Percentiles rank a stretch among this genome's conserved stretches.
Conservation (phyloP, 2,888 invertebrate species). For the Drosophila aldrichi region DNA sequence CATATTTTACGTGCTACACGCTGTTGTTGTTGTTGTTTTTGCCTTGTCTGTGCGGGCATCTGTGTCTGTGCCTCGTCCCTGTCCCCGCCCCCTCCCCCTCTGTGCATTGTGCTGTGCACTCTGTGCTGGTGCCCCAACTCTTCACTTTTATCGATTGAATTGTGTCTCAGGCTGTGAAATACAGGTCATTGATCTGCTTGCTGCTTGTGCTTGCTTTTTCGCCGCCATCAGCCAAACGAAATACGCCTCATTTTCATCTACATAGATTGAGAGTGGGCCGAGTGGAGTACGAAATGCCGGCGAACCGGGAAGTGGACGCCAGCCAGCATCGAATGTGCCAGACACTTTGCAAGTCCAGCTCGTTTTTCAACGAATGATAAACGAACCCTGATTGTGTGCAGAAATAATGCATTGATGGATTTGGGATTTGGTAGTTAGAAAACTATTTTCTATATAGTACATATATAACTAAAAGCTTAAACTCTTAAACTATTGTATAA, state of each 20-base stretch:
- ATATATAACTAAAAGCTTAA: too few relatives aligned
- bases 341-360: conserved; percentile 12
- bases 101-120: conserved; percentile 30
- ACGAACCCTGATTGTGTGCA: not conserved
- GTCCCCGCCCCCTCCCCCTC: conserved; percentile 9
- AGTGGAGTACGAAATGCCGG: conserved; percentile 7
- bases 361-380: not conserved
- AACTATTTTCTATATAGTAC: too few relatives aligned
- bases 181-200: conserved; percentile 85
- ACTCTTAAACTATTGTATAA: too few relatives aligned
- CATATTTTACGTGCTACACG: conserved; percentile 69
- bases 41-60: conserved; percentile 37
- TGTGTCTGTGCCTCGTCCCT: conserved; percentile 38
- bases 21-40: conserved; percentile 32
- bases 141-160: conserved; percentile 85
- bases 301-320: conserved; percentile 1
- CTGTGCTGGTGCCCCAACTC: conserved; percentile 77
- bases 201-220: conserved; percentile 71
- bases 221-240: conserved; percentile 53
- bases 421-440: not conserved
- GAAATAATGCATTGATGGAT: not conserved
- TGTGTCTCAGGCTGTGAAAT: conserved; percentile 85
- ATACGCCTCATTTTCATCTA: conserved; percentile 36
- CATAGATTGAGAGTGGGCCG: conserved; percentile 18
- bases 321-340: conserved; percentile 11